Evolutionary conservation across 2,888 invertebrate genomes (phyloP).

Genomic region (Dinocampus coccinellae): DNA sequence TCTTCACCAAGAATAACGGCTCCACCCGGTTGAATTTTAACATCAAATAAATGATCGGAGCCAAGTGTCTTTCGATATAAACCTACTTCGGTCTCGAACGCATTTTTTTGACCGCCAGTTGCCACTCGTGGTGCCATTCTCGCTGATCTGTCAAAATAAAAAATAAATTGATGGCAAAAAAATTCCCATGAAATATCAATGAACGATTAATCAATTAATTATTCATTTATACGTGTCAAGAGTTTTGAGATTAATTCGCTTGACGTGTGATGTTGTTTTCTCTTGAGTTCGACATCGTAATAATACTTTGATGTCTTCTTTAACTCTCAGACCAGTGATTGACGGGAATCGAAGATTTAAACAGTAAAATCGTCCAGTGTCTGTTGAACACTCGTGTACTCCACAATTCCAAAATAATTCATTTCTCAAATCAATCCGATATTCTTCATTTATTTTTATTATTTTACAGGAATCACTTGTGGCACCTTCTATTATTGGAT

Average conservation of each 20-base stretch:
- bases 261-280: constrained; percentile 71
- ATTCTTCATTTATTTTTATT: constrained; percentile 50
- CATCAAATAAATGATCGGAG: constrained; percentile 69
- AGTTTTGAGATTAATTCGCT: constrained; percentile 62
- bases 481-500: constrained; percentile 53
- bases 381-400: constrained; percentile 69
- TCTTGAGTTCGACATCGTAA: constrained; percentile 73
- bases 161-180: constrained; percentile 6
- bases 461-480: constrained; percentile 48
- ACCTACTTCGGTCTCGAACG: constrained; percentile 72
- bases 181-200: constrained; percentile 12
- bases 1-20: constrained; percentile 74
- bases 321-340: constrained; percentile 71
- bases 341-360: constrained; percentile 72
- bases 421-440: constrained; percentile 69
- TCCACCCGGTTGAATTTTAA: constrained; percentile 71
- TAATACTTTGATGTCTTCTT: constrained; percentile 71
- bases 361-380: constrained; percentile 70
- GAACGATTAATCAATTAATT: background rate
- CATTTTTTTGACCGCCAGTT: constrained; percentile 72
- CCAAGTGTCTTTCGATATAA: constrained; percentile 70
- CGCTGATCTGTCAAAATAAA: constrained; percentile 48
- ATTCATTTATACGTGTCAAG: constrained; percentile 56
- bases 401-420: constrained; percentile 72
- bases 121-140: constrained; percentile 67